Base-by-base conservation (phyloP, 37 sponge, comb jelly and placozoan genomes). In the Ianthella basta region DNA sequence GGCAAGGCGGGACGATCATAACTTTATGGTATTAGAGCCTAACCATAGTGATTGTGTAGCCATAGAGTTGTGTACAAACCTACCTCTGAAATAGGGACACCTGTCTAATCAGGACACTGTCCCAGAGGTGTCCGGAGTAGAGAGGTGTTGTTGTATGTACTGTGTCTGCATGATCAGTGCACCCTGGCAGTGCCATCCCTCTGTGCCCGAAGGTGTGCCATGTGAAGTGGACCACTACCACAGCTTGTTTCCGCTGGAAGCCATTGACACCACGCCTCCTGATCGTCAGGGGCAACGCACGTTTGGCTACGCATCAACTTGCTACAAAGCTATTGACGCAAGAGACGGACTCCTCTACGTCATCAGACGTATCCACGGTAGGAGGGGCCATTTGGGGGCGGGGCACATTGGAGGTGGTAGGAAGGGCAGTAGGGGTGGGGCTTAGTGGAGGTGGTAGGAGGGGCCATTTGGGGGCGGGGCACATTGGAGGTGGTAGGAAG, bases 221-320 rank as follows among this genome's bases (percentile, higher is more conserved):
- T 27, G 84, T 29, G 95, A 94, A 40, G 87, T 94, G 60, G 92
- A 94, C 29, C 67, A 86, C 72, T 94, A 94, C 85, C 89, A 94
- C 83, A 82, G 61, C 57, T 85, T 94, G 69, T 88, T 82, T 55
- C 91, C 92, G 15, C 84, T 94, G 67, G 95, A 94, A 55, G 78
- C 79, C 15, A 44, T 82, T 2, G 83, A 80, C 34, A n/a, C 67
- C 80, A 80, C 83, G 19, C 25, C 75, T 14, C 88, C 83, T 0
- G 88, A 87, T 29, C 63, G 75, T 83, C 60, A 91, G 53, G 21
- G 30, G 0, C 79, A 74, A n/a, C 61, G 93, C n/a, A 66, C 59
- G 38, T 91, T 91, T 80, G 94, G 89, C 16, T 94, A 86, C 34
- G 44, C 78, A 36, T 85, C 88, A 41, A 93, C 92, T 34, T 93